phyloP scores from a whole-genome alignment of 2,888 invertebrate genomes.

The Xestia rhomboidea region DNA sequence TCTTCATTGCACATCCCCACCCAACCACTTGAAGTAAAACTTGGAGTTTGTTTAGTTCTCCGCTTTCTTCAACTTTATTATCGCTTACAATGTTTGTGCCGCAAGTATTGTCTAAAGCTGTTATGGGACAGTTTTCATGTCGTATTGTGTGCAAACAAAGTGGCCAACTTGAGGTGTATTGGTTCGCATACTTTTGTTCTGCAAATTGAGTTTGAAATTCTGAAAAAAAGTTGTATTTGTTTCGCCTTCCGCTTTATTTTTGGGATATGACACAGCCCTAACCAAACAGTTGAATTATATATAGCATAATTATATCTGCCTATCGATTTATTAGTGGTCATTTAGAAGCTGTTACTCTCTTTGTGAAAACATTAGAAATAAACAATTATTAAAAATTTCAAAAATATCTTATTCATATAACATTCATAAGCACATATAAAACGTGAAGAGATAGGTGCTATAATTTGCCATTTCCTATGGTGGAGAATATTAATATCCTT shows the following conservation, averaged over 20 bases:
- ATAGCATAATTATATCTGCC: background rate
- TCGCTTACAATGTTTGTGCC: slow-evolving; percentile 58
- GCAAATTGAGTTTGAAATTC: slow-evolving; percentile 17
- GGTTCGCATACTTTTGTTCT: slow-evolving; percentile 14
- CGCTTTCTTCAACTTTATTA: slow-evolving; percentile 63
- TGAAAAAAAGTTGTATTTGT: slow-evolving; percentile 4
- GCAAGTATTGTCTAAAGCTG: slow-evolving; percentile 57
- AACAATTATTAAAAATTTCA: background rate
- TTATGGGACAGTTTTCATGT: slow-evolving; percentile 60
- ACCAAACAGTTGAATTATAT: background rate
- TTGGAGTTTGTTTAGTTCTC: slow-evolving; percentile 61
- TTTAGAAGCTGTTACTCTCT: background rate
- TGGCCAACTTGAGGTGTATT: slow-evolving; percentile 35
- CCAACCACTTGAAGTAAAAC: slow-evolving; percentile 55
- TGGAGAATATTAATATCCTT: too few relatives aligned
- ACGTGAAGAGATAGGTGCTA: background rate
- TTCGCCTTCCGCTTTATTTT: background rate
- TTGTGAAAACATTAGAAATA: background rate
- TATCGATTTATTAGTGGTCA: background rate
- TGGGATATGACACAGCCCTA: background rate
- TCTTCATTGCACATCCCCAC: background rate
- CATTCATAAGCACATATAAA: background rate
- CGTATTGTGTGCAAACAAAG: slow-evolving; percentile 55
- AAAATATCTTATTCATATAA: background rate
- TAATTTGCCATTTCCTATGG: background rate